Evolutionary conservation across 2,888 invertebrate species (phyloP).

Genomic region (Pemphredon lugubris): DNA sequence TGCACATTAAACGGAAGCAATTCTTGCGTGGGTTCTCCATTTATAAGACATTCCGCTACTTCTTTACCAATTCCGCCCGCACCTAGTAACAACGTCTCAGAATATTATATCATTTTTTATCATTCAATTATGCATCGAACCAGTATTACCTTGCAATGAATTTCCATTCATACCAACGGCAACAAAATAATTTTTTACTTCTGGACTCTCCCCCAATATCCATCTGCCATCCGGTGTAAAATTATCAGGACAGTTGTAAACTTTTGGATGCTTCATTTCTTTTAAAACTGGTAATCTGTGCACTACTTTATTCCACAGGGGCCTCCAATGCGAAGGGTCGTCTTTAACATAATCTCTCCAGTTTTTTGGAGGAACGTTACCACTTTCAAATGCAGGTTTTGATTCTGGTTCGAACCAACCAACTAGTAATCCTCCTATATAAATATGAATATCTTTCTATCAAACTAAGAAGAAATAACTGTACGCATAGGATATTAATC

Average conservation of each 20-base stretch:
- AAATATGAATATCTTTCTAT: conserved; percentile 6
- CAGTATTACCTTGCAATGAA: conserved; percentile 82
- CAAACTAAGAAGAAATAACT: no score
- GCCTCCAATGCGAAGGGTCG: conserved; percentile 85
- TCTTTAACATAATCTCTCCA: conserved; percentile 83
- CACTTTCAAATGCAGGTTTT: conserved; percentile 84
- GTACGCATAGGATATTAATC: no score
- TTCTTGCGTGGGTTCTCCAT: conserved; percentile 85
- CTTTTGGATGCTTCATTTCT: conserved; percentile 81
- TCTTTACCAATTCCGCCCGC: conserved; percentile 87
- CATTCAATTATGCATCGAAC: not conserved
- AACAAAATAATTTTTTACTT: conserved; percentile 88
- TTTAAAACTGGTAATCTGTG: conserved; percentile 84
- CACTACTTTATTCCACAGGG: conserved; percentile 82
- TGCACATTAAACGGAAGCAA: conserved; percentile 86
- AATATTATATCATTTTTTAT: conserved; percentile 11
- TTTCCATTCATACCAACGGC: conserved; percentile 88
- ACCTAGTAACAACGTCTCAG: conserved; percentile 73
- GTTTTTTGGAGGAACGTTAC: conserved; percentile 79
- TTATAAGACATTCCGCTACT: conserved; percentile 87
- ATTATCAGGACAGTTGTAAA: conserved; percentile 86
- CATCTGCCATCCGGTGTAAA: conserved; percentile 88
- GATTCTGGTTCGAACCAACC: conserved; percentile 87
- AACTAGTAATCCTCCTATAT: conserved; percentile 82
- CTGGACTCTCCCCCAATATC: conserved; percentile 87